Percentiles rank a stretch among this genome's conserved stretches.
Conservation (phyloP, 2,888 invertebrate genomes). For the Netelia fuscicornis region DNA sequence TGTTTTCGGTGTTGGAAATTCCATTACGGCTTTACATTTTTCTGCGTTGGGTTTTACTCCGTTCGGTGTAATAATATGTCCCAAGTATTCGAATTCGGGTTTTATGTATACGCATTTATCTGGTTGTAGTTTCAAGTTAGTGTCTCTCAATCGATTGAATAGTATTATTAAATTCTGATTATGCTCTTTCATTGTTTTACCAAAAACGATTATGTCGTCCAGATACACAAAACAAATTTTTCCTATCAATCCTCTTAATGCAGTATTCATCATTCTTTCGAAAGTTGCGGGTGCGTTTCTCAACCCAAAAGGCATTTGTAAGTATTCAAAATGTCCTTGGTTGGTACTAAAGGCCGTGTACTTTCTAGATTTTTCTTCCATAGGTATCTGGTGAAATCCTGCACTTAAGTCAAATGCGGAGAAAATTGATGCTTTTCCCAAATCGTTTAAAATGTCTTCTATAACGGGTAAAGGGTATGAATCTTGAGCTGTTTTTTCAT, state of each 20-base stretch:
- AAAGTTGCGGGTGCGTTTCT: slow-evolving; percentile 56
- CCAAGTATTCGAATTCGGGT: slow-evolving; percentile 67
- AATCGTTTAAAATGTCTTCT: slow-evolving; percentile 69
- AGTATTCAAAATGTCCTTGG: slow-evolving; percentile 57
- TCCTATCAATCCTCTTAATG: slow-evolving; percentile 57
- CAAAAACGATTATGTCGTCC: slow-evolving; percentile 68
- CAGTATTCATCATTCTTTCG: slow-evolving; percentile 53
- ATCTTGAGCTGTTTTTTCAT: slow-evolving; percentile 44
- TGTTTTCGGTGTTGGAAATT: slow-evolving; percentile 68
- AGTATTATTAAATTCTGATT: slow-evolving; percentile 58
- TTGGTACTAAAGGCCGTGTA: slow-evolving; percentile 61
- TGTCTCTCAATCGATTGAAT: slow-evolving; percentile 60
- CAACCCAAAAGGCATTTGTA: slow-evolving; percentile 57
- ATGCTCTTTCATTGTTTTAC: slow-evolving; percentile 60
- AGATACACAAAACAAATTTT: slow-evolving; percentile 62
- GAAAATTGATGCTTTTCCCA: slow-evolving; percentile 71
- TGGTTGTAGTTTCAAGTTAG: slow-evolving; percentile 63
- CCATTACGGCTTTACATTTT: slow-evolving; percentile 50
- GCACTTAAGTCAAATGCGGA: slow-evolving; percentile 71
- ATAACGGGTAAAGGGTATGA: slow-evolving; percentile 54
- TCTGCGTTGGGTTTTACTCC: slow-evolving; percentile 67
- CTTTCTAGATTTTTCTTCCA: slow-evolving; percentile 50
- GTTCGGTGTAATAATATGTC: slow-evolving; percentile 67
- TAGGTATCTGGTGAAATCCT: slow-evolving; percentile 74
- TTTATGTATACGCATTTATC: slow-evolving; percentile 69